Evolutionary conservation across 1,140 invertebrate genomes (phyloP).

Genomic region (Harpegnathos saltator): DNA sequence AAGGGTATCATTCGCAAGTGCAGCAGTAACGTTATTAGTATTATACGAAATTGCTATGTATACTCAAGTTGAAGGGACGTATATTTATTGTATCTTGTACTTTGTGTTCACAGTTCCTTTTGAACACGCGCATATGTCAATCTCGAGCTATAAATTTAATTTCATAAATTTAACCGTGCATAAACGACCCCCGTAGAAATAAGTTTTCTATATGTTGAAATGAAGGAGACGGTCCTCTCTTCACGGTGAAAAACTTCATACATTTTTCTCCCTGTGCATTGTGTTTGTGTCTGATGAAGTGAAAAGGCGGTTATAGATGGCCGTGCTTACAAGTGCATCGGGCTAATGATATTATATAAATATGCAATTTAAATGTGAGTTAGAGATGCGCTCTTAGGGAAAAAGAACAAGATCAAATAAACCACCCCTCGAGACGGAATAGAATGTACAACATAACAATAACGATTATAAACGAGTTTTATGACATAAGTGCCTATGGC

Average conservation of each 20-base stretch:
- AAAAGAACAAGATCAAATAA: constrained; percentile 23
- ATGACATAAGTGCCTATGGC: constrained; percentile 71
- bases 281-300: constrained; percentile 29
- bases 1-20: constrained; percentile 37
- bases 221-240: neutral
- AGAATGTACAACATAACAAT: constrained; percentile 65
- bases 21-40: constrained; percentile 9
- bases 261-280: constrained; percentile 11
- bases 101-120: constrained; percentile 18
- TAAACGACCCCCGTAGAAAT: constrained; percentile 29
- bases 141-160: constrained; percentile 21
- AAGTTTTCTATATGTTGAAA: constrained; percentile 6
- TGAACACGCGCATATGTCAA: neutral
- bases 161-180: constrained; percentile 48
- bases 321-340: constrained; percentile 27
- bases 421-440: constrained; percentile 41
- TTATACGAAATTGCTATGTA: constrained; percentile 5
- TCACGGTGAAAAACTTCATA: neutral
- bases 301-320: constrained; percentile 13
- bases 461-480: constrained; percentile 65
- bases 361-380: constrained; percentile 46
- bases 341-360: constrained; percentile 50
- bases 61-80: neutral
- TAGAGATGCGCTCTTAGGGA: constrained; percentile 40
- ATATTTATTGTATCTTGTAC: constrained; percentile 45